phyloP scores from a whole-genome alignment of 2,113 vertebrate genomes.

The Baryphthengus martii region DNA sequence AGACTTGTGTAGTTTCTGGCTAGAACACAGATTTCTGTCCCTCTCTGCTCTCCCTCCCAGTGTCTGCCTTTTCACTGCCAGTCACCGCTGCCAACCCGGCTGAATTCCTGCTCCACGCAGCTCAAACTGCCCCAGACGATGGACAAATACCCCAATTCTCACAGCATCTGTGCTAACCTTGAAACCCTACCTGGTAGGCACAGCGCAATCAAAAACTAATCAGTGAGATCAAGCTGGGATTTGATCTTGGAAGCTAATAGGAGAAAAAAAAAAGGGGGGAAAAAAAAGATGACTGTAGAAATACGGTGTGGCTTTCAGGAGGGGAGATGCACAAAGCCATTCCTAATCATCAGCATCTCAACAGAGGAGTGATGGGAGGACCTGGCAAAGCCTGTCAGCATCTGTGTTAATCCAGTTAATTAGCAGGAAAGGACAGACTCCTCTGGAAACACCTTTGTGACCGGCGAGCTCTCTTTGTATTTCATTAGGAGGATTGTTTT shows the following conservation, averaged over 20 bases:
- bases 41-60: not conserved
- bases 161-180: constrained; percentile 15
- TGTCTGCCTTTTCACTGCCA: not conserved
- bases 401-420: constrained; percentile 58
- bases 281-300: constrained; percentile 32
- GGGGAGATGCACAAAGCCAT: not conserved
- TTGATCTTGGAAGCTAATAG: not conserved
- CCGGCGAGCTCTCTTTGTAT: not conserved
- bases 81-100: not conserved
- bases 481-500: constrained; percentile 36
- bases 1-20: not conserved
- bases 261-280: not conserved
- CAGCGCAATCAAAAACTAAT: constrained; percentile 53
- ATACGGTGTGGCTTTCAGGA: not conserved
- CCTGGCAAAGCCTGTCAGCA: not conserved
- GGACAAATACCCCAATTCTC: constrained; percentile 16
- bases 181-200: constrained; percentile 9
- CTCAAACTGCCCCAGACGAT: not conserved
- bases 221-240: constrained; percentile 47
- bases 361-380: not conserved
- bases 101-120: not conserved
- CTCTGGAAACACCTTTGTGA: constrained; percentile 9
- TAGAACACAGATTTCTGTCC: not conserved
- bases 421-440: constrained; percentile 46
- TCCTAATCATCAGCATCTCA: constrained; percentile 25